Percentiles rank a stretch among this genome's conserved stretches.
These are phyloP conservation scores for Tetramorium alpestre DNA, from an alignment of 1,140 invertebrate genomes.

Conservation along the genomic window DNA sequence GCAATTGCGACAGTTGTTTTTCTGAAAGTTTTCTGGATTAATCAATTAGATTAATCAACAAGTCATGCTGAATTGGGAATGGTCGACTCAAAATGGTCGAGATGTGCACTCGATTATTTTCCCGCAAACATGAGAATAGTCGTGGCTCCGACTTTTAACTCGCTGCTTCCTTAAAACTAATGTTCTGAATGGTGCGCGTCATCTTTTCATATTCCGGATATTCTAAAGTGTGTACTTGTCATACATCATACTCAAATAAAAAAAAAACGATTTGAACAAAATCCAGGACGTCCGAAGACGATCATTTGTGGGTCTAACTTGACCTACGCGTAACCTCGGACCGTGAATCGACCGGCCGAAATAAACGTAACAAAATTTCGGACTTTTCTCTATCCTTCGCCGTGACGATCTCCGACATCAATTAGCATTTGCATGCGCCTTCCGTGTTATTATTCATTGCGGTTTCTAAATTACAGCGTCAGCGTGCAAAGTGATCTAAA, in stretches of 20 bases:
- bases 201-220: background rate
- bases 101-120: background rate
- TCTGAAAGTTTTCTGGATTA: too few species aligned
- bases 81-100: too few species aligned
- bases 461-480: conserved; percentile 57
- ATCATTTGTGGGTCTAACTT: conserved; percentile 42
- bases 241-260: background rate
- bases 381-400: background rate
- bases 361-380: background rate
- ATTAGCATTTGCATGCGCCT: conserved; percentile 29
- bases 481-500: conserved; percentile 59
- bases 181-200: background rate
- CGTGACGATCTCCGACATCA: conserved; percentile 22
- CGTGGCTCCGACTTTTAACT: too few species aligned
- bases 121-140: too few species aligned
- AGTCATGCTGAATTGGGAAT: too few species aligned
- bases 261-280: background rate
- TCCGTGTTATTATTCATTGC: conserved; percentile 52
- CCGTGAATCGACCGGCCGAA: conserved; percentile 73
- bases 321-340: conserved; percentile 74
- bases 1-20: too few species aligned
- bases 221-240: background rate
- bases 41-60: too few species aligned
- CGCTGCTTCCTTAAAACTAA: too few species aligned
- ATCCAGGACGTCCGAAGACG: conserved; percentile 17